A percentile compares a stretch with the other conserved stretches of the same genome.
These are phyloP conservation scores for Bucco capensis DNA, from an alignment of 2,113 vertebrate species.

Conservation along the genomic window DNA sequence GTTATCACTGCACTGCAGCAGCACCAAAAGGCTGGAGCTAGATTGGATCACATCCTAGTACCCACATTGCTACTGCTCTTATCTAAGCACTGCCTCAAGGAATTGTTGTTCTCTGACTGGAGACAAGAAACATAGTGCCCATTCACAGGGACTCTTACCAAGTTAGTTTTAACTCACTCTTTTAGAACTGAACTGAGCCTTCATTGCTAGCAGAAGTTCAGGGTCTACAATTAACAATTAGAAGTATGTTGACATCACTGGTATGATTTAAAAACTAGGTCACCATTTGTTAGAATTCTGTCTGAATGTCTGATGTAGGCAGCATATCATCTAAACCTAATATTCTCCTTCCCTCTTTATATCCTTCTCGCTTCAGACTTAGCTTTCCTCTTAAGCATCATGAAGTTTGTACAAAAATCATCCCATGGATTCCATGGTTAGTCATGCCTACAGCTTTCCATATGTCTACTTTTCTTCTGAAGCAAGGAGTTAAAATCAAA, in stretches of 20 bases:
- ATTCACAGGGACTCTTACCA: not conserved
- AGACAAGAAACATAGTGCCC: not conserved
- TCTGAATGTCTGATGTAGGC: not conserved
- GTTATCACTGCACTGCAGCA: not conserved
- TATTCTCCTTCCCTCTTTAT: not conserved
- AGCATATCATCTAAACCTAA: not conserved
- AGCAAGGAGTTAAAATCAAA: conserved; percentile 15
- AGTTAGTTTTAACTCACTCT: not conserved
- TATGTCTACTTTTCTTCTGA: not conserved
- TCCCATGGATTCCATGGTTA: conserved; percentile 23
- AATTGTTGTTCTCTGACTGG: not conserved
- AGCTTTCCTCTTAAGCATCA: not conserved
- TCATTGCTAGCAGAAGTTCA: not conserved
- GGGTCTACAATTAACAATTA: not conserved
- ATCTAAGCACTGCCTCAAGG: not conserved
- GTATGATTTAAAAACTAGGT: not conserved
- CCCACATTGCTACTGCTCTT: not conserved
- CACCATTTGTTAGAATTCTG: not conserved
- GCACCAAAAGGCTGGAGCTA: not conserved
- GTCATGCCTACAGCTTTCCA: conserved; percentile 24
- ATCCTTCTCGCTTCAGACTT: conserved; percentile 3
- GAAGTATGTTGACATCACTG: not conserved
- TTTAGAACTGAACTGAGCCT: not conserved
- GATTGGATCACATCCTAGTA: not conserved
- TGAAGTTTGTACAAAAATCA: not conserved